phyloP scores from a whole-genome alignment of 2,113 vertebrate genomes.

The Silurus glanis region DNA sequence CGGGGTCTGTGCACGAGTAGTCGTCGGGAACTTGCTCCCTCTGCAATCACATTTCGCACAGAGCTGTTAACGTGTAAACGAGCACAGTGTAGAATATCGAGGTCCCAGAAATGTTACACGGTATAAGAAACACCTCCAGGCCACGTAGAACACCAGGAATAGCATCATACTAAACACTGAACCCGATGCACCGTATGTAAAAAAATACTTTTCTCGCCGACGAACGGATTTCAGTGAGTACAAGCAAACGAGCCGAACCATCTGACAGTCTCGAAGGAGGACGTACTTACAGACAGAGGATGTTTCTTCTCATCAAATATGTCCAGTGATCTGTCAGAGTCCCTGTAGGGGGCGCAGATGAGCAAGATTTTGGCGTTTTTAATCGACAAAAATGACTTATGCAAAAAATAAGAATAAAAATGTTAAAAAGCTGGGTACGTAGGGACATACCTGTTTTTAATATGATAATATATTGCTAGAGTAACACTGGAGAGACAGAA shows the following conservation, averaged over 20 bases:
- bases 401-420: neutral
- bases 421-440: constrained; percentile 68
- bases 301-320: constrained; percentile 99
- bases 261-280: neutral
- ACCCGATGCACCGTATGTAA: neutral
- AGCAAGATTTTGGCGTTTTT: neutral
- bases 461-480: constrained; percentile 98
- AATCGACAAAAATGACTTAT: no score
- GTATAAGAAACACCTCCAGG: neutral
- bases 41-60: constrained; percentile 62
- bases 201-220: neutral
- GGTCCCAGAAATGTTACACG: neutral
- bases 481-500: constrained; percentile 84
- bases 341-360: constrained; percentile 73
- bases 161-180: neutral
- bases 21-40: constrained; percentile 93
- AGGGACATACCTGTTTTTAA: constrained; percentile 98
- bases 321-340: constrained; percentile 90
- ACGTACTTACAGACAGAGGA: constrained; percentile 85
- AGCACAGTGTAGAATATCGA: neutral
- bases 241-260: neutral
- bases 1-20: constrained; percentile 90
- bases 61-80: neutral
- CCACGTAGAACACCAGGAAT: neutral
- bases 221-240: neutral